Evolutionary conservation across 1,140 invertebrate genomes (phyloP), one percentile per base, ranked within the genome.

Genomic region (Heliconius congener): DNA sequence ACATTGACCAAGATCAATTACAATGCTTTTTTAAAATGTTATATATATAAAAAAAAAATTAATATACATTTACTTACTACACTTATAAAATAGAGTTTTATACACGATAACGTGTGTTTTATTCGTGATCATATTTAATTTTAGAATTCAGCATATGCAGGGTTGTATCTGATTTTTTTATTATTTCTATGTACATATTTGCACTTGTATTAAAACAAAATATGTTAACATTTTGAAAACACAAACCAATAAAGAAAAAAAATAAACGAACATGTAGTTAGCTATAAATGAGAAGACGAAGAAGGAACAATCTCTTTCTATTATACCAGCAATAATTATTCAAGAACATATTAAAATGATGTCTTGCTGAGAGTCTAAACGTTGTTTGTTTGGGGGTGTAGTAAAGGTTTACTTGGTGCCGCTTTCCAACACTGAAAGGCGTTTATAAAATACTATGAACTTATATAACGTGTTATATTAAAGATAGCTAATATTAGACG

Each of bases 401-500:
- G 8, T 71, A 71, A 71, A 37, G 55, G 30, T 37, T 34, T 71
- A 71, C 5, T 19, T 0, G 30, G 70, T 71, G 27, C 3, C 16
- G 37, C 27, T 71, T 16, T 16, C 42, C 13, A 46, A 46, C 42
- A 46, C 13, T 46, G 16, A 37, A 71, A 34, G 30, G 2, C 57
- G 16, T 71, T 71, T 71, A 37, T 71, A 37, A 30, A 34, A 37
- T 37, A 37, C 37, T 37, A 73, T 73, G 72, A 73, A 46, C 39
- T 50, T 50, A 73, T 19, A 50, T 52, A 73, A 52, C 42, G 23
- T 79, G 60, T 55, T 80, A 79, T 82, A 84, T 85, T 77, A 84
- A 83, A 85, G 37, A 77, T 86, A 90, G 27, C 18, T 60, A 34
- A 60, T 42, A 76, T 73, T 71, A 76, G 74, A 74, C 76, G 50